Evolutionary conservation across 2,113 vertebrate species (phyloP).

Genomic region (Corythoichthys intestinalis): DNA sequence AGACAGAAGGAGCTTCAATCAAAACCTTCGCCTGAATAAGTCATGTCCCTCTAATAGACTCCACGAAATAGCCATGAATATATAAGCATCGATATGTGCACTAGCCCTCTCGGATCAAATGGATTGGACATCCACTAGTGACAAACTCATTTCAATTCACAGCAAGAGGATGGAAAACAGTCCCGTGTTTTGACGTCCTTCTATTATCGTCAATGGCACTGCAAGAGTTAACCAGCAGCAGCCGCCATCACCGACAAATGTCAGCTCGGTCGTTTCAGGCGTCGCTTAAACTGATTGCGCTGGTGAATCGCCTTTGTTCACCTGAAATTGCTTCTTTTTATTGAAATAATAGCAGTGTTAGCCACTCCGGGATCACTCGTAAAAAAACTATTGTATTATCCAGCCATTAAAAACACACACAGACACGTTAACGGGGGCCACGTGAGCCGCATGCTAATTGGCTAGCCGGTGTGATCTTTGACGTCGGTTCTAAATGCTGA

Average conservation of each 20-base stretch:
- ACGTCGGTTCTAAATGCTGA: background rate
- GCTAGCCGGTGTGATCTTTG: background rate
- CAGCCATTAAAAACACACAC: background rate
- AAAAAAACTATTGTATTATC: background rate
- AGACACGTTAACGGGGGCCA: background rate
- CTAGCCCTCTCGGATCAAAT: slow-evolving; percentile 6
- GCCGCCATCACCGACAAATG: background rate
- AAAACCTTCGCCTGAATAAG: slow-evolving; percentile 63
- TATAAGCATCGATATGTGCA: slow-evolving; percentile 52
- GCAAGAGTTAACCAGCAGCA: background rate
- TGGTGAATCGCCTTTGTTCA: background rate
- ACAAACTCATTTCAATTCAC: no score
- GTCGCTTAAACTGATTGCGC: background rate
- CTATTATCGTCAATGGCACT: no score
- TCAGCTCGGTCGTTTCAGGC: background rate
- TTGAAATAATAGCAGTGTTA: background rate
- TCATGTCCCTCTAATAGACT: slow-evolving; percentile 68
- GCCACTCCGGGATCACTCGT: background rate
- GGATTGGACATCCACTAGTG: no score
- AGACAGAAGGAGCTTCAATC: slow-evolving; percentile 57
- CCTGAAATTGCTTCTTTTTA: background rate
- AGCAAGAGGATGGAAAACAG: no score
- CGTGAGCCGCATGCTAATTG: background rate
- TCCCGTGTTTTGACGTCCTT: no score
- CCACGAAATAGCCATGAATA: slow-evolving; percentile 67